phyloP scores from a whole-genome alignment of 37 sponge, comb jelly and placozoan genomes.

The Halisarca cf. caerulea region DNA sequence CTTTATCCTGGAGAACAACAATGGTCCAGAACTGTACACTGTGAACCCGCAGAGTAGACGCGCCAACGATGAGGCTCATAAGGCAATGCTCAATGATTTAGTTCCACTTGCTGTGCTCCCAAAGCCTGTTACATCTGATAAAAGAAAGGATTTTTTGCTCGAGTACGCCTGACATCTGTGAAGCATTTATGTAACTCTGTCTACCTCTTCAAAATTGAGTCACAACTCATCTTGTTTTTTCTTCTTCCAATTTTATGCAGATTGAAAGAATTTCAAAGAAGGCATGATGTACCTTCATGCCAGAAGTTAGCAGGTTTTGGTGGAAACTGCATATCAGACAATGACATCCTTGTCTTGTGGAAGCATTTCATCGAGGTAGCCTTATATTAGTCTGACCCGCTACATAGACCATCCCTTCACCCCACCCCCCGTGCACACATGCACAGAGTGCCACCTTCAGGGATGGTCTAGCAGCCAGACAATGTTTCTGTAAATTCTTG shows the following conservation, averaged over 20 bases:
- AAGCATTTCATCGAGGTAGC: constrained; percentile 56
- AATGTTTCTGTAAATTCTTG: too few species aligned
- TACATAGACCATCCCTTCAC: too few species aligned
- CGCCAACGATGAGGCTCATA: constrained; percentile 90
- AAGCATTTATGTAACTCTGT: not conserved
- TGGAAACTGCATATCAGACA: constrained; percentile 51
- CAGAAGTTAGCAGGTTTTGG: constrained; percentile 44
- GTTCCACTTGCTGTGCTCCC: constrained; percentile 65
- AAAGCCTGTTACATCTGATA: not conserved
- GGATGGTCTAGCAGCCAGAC: too few species aligned
- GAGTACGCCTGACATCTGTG: constrained; percentile 40
- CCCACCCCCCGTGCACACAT: too few species aligned
- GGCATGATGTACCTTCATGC: not conserved
- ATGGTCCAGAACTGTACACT: constrained; percentile 88
- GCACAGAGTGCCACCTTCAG: too few species aligned
- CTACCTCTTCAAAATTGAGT: too few species aligned
- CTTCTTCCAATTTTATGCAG: too few species aligned
- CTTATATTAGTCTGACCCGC: too few species aligned
- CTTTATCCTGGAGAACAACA: constrained; percentile 76
- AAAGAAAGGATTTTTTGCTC: constrained; percentile 21
- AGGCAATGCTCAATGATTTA: constrained; percentile 74
- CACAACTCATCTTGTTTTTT: too few species aligned
- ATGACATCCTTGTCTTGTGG: constrained; percentile 60
- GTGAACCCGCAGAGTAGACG: constrained; percentile 48
- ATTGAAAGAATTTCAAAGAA: not conserved